phyloP scores from a whole-genome alignment of 2,113 vertebrate species.

The Leptosomus discolor region DNA sequence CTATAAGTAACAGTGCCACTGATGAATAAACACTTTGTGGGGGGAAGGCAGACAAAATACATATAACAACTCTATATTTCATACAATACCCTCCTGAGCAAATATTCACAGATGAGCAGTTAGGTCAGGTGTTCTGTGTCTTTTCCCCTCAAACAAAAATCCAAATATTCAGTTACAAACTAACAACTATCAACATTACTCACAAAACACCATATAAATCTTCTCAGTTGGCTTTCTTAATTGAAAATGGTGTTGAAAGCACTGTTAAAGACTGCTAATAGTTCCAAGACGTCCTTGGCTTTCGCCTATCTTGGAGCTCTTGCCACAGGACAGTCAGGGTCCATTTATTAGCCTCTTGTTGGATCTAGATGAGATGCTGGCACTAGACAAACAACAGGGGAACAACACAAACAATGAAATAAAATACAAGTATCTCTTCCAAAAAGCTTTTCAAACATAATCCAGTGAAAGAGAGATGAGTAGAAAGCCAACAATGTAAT shows the following conservation, averaged over 20 bases:
- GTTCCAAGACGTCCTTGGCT: not conserved
- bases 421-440: not conserved
- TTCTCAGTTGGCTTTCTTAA: not conserved
- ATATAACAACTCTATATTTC: not conserved
- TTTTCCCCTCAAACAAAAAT: not conserved
- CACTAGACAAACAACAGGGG: not conserved
- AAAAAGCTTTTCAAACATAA: not conserved
- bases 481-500: not conserved
- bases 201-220: not conserved
- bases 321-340: not conserved
- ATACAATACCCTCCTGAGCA: not conserved
- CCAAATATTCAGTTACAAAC: not conserved
- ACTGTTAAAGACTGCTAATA: not conserved
- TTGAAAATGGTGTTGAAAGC: not conserved
- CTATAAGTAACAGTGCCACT: not conserved
- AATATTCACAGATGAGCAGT: not conserved
- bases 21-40: not conserved
- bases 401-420: not conserved
- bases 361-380: not conserved
- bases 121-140: not conserved
- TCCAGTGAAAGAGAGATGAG: not conserved
- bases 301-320: not conserved
- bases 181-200: not conserved
- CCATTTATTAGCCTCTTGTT: not conserved
- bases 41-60: no score